Evolutionary conservation across 2,888 invertebrate genomes (phyloP).

Genomic region (Napeogenes inachia): DNA sequence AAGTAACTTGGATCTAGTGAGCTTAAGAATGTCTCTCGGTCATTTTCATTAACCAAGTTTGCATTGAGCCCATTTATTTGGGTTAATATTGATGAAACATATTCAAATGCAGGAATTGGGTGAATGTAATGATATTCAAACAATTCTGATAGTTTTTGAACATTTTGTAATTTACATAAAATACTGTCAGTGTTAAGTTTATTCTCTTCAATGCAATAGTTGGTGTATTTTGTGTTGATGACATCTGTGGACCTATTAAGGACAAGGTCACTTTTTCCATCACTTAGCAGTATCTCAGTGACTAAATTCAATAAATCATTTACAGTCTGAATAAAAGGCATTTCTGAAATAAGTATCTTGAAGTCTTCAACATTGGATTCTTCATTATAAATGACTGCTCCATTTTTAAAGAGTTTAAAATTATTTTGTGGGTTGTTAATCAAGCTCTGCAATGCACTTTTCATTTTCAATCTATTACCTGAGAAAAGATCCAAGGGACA

Average conservation of each 20-base stretch:
- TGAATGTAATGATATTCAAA: conserved; percentile 27
- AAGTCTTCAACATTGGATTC: conserved; percentile 37
- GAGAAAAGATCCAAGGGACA: conserved; percentile 85
- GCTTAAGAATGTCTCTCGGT: conserved; percentile 41
- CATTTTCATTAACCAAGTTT: conserved; percentile 35
- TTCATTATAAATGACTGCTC: conserved; percentile 49
- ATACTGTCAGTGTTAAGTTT: conserved; percentile 37
- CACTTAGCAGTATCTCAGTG: conserved; percentile 46
- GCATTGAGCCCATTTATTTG: conserved; percentile 38
- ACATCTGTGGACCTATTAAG: conserved; percentile 27
- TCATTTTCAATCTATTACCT: conserved; percentile 76
- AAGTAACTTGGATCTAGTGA: conserved; percentile 38
- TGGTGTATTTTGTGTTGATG: conserved; percentile 14
- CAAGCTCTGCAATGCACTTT: conserved; percentile 67
- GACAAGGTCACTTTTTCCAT: conserved; percentile 26
- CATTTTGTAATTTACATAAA: conserved; percentile 45
- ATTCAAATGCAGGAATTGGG: conserved; percentile 35
- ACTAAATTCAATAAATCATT: conserved; percentile 54
- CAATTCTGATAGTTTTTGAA: conserved; percentile 54
- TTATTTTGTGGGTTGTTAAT: conserved; percentile 80
- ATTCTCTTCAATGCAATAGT: conserved; percentile 38
- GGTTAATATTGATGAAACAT: conserved; percentile 48
- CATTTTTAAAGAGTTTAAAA: conserved; percentile 77
- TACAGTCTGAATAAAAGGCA: conserved; percentile 39
- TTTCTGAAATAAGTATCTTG: conserved; percentile 37